Evolutionary conservation across 2,797 vertebrate species (phyloP).

Genomic region (Poeciliopsis infans): DNA sequence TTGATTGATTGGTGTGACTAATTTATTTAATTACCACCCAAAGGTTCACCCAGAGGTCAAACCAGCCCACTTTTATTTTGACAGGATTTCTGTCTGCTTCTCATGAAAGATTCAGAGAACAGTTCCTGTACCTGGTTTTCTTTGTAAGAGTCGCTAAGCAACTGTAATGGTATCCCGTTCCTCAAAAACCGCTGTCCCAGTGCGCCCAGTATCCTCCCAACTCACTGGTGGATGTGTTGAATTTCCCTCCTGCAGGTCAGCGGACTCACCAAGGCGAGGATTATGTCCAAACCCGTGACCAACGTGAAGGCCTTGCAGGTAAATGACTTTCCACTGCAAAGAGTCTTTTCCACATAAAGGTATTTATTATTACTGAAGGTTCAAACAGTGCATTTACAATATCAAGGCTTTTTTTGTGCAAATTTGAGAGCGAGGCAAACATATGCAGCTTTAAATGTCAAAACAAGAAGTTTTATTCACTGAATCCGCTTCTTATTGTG

Average conservation of each 20-base stretch:
- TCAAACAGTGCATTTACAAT: slow-evolving; percentile 66
- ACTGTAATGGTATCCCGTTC: slow-evolving; percentile 87
- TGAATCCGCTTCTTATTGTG: slow-evolving; percentile 57
- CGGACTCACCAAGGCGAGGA: slow-evolving; percentile 73
- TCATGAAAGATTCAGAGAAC: slow-evolving; percentile 91
- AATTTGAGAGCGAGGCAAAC: slow-evolving; percentile 56
- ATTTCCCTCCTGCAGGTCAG: slow-evolving; percentile 84
- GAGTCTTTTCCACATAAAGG: slow-evolving; percentile 49
- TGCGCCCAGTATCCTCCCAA: slow-evolving; percentile 58
- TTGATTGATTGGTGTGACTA: background rate
- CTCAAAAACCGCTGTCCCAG: slow-evolving; percentile 77
- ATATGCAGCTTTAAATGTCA: slow-evolving; percentile 49
- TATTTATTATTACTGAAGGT: slow-evolving; percentile 70
- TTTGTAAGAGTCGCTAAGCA: slow-evolving; percentile 86
- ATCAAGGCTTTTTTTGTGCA: slow-evolving; percentile 64
- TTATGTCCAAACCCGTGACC: slow-evolving; percentile 94
- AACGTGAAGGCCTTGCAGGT: slow-evolving; percentile 98
- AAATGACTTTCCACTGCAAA: slow-evolving; percentile 62
- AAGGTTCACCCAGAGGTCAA: slow-evolving; percentile 12
- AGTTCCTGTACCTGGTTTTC: slow-evolving; percentile 82
- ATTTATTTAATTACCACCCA: background rate
- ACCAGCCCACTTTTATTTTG: slow-evolving; percentile 42
- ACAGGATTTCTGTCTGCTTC: slow-evolving; percentile 49
- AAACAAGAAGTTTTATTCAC: slow-evolving; percentile 31
- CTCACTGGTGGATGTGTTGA: slow-evolving; percentile 75